A percentile compares a stretch with the other conserved stretches of the same genome.
Conservation (phyloP, 2,797 vertebrate genomes). For the Apogon hyalosoma region DNA sequence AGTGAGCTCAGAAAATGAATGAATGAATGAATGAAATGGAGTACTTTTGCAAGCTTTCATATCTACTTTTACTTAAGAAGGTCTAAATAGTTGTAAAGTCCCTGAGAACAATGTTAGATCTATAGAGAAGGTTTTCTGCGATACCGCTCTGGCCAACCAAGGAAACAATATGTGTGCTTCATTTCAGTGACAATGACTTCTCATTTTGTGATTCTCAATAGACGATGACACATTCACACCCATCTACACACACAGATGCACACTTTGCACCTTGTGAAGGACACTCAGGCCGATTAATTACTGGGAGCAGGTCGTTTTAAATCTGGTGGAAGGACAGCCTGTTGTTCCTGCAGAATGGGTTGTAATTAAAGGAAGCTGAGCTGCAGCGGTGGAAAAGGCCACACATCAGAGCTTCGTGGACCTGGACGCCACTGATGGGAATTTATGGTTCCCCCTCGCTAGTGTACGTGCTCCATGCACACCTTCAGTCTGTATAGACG, state of each 20-base stretch:
- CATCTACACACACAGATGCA: constrained; percentile 31
- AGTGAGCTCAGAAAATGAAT: too few species aligned
- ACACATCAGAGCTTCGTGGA: constrained; percentile 71
- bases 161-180: constrained; percentile 18
- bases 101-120: constrained; percentile 4
- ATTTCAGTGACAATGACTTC: constrained; percentile 26
- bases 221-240: constrained; percentile 35
- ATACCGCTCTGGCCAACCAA: constrained; percentile 11
- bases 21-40: not conserved
- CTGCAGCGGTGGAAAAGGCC: constrained; percentile 76
- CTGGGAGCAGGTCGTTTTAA: constrained; percentile 78
- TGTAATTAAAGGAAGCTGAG: constrained; percentile 83
- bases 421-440: constrained; percentile 76
- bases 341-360: constrained; percentile 83
- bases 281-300: constrained; percentile 81
- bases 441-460: constrained; percentile 73
- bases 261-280: constrained; percentile 73
- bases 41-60: not conserved
- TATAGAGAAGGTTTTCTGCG: constrained; percentile 1
- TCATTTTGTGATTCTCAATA: constrained; percentile 38
- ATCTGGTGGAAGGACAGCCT: constrained; percentile 82
- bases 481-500: constrained; percentile 26
- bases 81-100: not conserved
- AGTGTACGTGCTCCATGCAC: constrained; percentile 44
- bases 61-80: not conserved